Evolutionary conservation across 2,797 vertebrate genomes (phyloP), one percentile per base, ranked within the genome.

Genomic region (Periophthalmus magnuspinnatus): DNA sequence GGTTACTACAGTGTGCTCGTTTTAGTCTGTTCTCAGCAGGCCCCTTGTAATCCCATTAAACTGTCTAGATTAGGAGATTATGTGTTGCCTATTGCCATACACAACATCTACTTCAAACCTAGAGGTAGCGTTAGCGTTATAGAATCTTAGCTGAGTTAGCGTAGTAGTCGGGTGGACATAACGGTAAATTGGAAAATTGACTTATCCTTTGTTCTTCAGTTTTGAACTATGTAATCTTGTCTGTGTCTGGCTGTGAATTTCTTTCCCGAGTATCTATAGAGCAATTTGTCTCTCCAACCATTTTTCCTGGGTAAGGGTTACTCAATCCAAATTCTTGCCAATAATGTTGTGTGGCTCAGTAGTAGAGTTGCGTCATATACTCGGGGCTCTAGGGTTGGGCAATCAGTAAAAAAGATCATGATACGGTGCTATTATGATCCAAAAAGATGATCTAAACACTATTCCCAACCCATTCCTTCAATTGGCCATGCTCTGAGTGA

Each of bases 51-150:
- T 84, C 65, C 80, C 70, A 72, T 83, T 76, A 77, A 17, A 22
- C 58, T n/a, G 32, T 82, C 78, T 64, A 71, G 58, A 67, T 81
- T 71, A 82, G 82, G 73, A 76, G 69, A 84, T 87, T 79, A 76
- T 52, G 67, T 62, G 55, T 70, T 7, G 7, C 62, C 70, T 70
- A 55, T 19, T 48, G 21, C 33, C 61, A 57, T 55, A 47, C 32
- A 24, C 52, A 62, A 36, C 50, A 59, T 45, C 60, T 64, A 28
- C 61, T 24, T 47, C 38, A 56, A 62, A 67, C 54, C 65, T 14
- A 34, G 45, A 58, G 58, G 34, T 55, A 48, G 64, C n/a, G 1
- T 59, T 9, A 14, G 55, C 19, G 24, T 19, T n/a, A 48, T 65
- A 36, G 21, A 21, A 36, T 13, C 41, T 45, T 14, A 45, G 41